A percentile compares a stretch with the other conserved stretches of the same genome.
phyloP scores from a whole-genome alignment of 2,888 invertebrate genomes.

The Dexiosoma caninum region DNA sequence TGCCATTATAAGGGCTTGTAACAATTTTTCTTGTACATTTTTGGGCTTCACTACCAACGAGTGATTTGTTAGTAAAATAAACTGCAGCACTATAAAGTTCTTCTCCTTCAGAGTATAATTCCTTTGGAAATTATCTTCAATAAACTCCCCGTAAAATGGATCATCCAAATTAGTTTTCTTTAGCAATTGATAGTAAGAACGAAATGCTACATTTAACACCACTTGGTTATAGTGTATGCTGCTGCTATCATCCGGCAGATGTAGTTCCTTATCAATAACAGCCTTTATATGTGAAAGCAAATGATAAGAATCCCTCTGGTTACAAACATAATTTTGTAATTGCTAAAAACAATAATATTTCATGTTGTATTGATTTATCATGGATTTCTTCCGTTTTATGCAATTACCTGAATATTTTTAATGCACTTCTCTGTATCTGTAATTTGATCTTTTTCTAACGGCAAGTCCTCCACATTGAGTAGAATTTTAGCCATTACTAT shows the following conservation, averaged over 20 bases:
- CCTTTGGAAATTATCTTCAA: neutral
- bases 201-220: conserved; percentile 70
- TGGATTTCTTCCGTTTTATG: neutral
- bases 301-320: conserved; percentile 40
- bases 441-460: conserved; percentile 36
- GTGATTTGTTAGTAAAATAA: conserved; percentile 72
- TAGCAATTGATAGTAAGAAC: conserved; percentile 71
- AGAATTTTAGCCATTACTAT: conserved; percentile 22
- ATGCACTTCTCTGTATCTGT: conserved; percentile 34
- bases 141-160: conserved; percentile 41
- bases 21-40: conserved; percentile 67
- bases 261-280: conserved; percentile 58
- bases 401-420: conserved; percentile 48
- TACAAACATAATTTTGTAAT: conserved; percentile 37
- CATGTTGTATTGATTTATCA: neutral
- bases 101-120: conserved; percentile 26
- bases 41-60: conserved; percentile 64
- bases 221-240: conserved; percentile 68
- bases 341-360: conserved; percentile 29
- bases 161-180: conserved; percentile 67
- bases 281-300: conserved; percentile 61
- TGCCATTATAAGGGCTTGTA: conserved; percentile 66
- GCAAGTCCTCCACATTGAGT: conserved; percentile 30
- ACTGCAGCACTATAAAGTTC: conserved; percentile 70
- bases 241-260: conserved; percentile 1